Evolutionary conservation across 2,797 vertebrate genomes (phyloP).

Genomic region (Cyclopterus lumpus): DNA sequence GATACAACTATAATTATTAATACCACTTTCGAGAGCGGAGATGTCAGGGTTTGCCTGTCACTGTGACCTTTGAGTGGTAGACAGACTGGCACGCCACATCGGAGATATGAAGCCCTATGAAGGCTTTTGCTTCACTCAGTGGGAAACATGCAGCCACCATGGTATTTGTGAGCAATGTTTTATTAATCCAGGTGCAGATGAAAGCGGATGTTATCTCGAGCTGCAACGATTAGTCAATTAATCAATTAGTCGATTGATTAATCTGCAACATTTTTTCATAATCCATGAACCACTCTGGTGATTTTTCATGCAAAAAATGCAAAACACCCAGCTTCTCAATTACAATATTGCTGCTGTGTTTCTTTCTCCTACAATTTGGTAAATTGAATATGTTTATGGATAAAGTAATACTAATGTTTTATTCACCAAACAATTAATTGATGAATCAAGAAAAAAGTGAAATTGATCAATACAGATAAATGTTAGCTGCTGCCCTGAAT

Average conservation of each 20-base stretch:
- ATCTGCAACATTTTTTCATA: not conserved
- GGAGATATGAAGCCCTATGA: not conserved
- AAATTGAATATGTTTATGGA: not conserved
- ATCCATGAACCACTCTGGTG: not conserved
- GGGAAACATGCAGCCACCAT: not conserved
- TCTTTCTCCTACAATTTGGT: not conserved
- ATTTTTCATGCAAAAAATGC: not conserved
- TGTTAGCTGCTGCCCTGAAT: not conserved
- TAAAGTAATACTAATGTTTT: not conserved
- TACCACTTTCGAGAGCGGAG: slow-evolving; percentile 7
- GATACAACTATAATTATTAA: slow-evolving; percentile 26
- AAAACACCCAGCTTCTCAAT: not conserved
- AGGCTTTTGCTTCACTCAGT: slow-evolving; percentile 6
- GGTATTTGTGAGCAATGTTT: not conserved
- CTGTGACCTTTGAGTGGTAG: slow-evolving; percentile 32
- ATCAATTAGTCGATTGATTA: not conserved
- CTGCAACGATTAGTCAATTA: not conserved
- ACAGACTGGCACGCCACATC: not conserved
- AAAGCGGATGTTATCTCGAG: not conserved
- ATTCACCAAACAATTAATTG: not conserved
- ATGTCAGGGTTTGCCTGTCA: slow-evolving; percentile 22
- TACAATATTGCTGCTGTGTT: not conserved
- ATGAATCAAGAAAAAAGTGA: not conserved
- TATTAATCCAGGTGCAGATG: not conserved
- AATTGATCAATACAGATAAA: not conserved